Percentiles rank a stretch among this genome's conserved stretches.
Evolutionary conservation across 2,113 vertebrate genomes (phyloP).

Genomic region (Clarias macrocephalus): DNA sequence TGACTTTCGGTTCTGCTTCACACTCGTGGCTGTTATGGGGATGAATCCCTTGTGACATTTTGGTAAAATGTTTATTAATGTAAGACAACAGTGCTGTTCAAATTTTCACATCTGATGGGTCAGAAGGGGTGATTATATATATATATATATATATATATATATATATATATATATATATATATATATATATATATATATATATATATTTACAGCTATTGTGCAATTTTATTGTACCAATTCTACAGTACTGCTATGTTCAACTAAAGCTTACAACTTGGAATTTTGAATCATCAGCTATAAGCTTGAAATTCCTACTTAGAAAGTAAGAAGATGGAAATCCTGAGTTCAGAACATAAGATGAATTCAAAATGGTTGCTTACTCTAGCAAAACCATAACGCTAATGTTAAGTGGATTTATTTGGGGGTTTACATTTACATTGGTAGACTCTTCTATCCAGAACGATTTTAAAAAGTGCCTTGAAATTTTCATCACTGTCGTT

Average conservation of each 20-base stretch:
- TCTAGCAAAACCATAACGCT: background rate
- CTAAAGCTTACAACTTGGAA: background rate
- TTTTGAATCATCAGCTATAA: background rate
- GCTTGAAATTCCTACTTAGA: background rate
- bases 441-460: too few relatives aligned
- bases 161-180: too few relatives aligned
- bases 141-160: too few relatives aligned
- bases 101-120: background rate
- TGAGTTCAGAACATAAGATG: background rate
- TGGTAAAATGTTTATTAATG: background rate
- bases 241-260: background rate
- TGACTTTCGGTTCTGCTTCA: slow-evolving; percentile 16
- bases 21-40: background rate
- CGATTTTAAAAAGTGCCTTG: too few relatives aligned
- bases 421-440: too few relatives aligned
- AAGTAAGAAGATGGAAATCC: background rate
- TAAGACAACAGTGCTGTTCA: background rate
- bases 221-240: background rate
- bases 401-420: too few relatives aligned
- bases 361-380: background rate
- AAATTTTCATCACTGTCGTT: background rate
- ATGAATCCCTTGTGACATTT: background rate
- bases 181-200: too few relatives aligned
- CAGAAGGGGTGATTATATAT: background rate
- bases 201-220: too few relatives aligned